Conservation (phyloP, 2,113 vertebrate species). For the Cyphomyrus discorhynchus region DNA sequence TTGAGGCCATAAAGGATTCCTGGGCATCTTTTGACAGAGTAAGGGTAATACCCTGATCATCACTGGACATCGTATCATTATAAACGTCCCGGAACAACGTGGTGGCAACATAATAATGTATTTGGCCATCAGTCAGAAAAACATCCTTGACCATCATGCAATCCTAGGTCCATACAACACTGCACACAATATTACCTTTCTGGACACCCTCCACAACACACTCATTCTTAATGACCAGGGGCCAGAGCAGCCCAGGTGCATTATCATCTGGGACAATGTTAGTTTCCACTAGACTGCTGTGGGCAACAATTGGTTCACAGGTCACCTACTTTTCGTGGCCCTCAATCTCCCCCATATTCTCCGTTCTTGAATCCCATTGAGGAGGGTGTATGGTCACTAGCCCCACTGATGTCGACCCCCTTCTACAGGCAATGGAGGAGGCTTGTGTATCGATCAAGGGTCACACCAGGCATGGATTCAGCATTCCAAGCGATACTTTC, state of each 20-base stretch:
- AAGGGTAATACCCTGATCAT: neutral
- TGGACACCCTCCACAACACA: neutral
- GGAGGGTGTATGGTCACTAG: neutral
- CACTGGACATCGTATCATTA: too few species aligned
- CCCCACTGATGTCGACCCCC: neutral
- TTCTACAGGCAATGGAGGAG: neutral
- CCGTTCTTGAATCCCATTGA: neutral
- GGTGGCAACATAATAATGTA: too few species aligned
- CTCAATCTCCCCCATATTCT: neutral
- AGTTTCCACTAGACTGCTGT: too few species aligned
- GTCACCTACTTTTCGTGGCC: neutral
- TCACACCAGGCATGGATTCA: too few species aligned
- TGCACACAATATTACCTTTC: neutral
- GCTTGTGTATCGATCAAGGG: neutral
- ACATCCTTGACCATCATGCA: neutral
- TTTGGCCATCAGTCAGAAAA: too few species aligned
- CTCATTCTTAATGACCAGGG: neutral
- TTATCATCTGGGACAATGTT: too few species aligned
- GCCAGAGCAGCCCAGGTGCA: too few species aligned
- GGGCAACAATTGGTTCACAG: too few species aligned
- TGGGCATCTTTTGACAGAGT: neutral
- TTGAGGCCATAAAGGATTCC: neutral
- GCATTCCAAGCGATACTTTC: too few species aligned
- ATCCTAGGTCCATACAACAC: neutral
- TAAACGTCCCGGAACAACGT: too few species aligned